Base-by-base conservation (phyloP, 1,140 invertebrate genomes). In the Apis cerana region DNA sequence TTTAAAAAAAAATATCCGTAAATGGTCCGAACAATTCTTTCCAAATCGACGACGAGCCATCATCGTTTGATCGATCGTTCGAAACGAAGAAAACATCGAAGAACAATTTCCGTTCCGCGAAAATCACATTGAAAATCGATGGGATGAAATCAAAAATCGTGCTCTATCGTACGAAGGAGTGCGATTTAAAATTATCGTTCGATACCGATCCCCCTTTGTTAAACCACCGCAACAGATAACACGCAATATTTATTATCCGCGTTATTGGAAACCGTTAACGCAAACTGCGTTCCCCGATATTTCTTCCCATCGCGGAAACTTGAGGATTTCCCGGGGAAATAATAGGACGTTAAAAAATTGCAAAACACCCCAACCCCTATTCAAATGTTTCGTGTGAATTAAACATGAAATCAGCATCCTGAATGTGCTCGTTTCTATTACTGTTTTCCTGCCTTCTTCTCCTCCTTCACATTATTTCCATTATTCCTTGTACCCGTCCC, bases 221-320 rank as follows among this genome's bases (percentile, higher is more conserved):
- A 54, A 69, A 62, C 21, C 59, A 23, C 10, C 68, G 50, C 58
- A 10, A 54, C 27, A 43, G 58, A 80, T 80, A 80, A 69, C 58
- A 72, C 62, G 71, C 59, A 54, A 80, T 80, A 80, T 80, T 80
- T 80, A 80, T 80, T 54, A 62, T 62, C 50, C 58, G 15, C 23
- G 48, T 80, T 80, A 80, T 71, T 59, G 77, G 69, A 80, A 80
- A 80, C 67, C 58, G 77, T 80, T 80, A 72, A 80, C 21, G 58
- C 68, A 54, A 62, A 72, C 77, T n/a, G 50, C 69, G 68, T 62
- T 62, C 50, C 19, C 8, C 58, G 58, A 80, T 80, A 80, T 78
- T 78, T 78, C 77, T 80, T 80, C 19, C 17, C 27, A 17, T 10
- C 50, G 54, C 17, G 54, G 27, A 48, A 65, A 27, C 69, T 71